These are phyloP conservation scores for Lochmaea crataegi DNA, from an alignment of 2,888 invertebrate species.

Conservation along the genomic window DNA sequence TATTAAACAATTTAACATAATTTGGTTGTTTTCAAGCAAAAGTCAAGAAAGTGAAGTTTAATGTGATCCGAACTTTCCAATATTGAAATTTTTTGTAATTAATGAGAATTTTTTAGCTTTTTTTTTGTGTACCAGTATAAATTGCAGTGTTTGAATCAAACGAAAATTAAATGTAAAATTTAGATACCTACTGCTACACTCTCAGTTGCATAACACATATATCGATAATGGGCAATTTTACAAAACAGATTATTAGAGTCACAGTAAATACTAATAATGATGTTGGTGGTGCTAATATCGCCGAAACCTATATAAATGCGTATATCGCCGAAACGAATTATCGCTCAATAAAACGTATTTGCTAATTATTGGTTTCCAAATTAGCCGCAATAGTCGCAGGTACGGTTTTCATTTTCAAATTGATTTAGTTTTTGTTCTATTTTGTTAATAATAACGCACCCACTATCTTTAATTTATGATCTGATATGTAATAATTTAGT, in stretches of 20 bases:
- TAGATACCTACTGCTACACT: background rate
- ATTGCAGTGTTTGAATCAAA: too few relatives aligned
- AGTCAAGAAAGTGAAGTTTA: too few relatives aligned
- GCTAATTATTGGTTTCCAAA: conserved; percentile 1
- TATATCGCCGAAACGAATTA: conserved; percentile 10
- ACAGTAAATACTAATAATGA: conserved; percentile 6
- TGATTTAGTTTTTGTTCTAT: background rate
- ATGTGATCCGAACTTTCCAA: too few relatives aligned
- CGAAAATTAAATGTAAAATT: background rate
- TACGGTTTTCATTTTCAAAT: background rate
- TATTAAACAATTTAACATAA: too few relatives aligned
- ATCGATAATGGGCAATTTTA: background rate
- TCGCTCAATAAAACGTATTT: conserved; percentile 14
- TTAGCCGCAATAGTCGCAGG: conserved; percentile 4
- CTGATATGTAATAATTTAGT: too few relatives aligned
- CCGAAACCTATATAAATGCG: background rate
- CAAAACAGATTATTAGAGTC: conserved; percentile 1
- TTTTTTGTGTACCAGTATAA: too few relatives aligned
- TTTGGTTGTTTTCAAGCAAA: too few relatives aligned
- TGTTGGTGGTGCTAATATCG: conserved; percentile 1
- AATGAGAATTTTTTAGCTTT: too few relatives aligned
- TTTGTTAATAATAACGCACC: background rate
- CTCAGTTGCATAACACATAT: background rate
- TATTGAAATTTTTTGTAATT: too few relatives aligned
- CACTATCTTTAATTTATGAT: too few relatives aligned